Evolutionary conservation across 2,113 vertebrate genomes (phyloP), one percentile per base, ranked within the genome.

Genomic region (Lucifuga dentata): DNA sequence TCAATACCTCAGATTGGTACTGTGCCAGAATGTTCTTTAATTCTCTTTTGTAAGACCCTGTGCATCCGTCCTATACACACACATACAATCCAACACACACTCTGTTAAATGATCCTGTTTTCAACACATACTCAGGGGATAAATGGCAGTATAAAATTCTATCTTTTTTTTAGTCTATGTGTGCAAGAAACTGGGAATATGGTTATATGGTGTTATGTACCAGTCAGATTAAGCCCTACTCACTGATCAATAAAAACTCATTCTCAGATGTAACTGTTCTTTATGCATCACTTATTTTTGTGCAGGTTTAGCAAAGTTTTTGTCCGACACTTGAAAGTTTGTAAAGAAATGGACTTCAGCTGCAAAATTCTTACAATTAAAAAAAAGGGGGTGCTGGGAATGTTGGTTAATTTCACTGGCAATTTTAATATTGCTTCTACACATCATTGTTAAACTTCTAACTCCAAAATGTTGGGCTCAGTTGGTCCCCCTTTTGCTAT

Each of bases 71-170:
- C 23, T 13, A 15, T 68, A 38, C 41, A 8, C 63, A 24, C 24
- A 23, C 35, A n/a, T n/a, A n/a, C n/a, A n/a, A n/a, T n/a, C n/a
- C n/a, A n/a, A n/a, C n/a, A n/a, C n/a, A n/a, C n/a, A n/a, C n/a
- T n/a, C n/a, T n/a, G 35, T 70, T 51, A 43, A 26, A 62, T 24
- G 26, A 72, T 11, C 40, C 24, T 51, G n/a, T 26, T 46, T 29
- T 68, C 41, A 7, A 43, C 29, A 35, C 38, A 38, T 21, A 72
- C 81, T 88, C 74, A 81, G 84, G 80, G 62, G 45, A 71, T 53
- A 24, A 75, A 49, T 9, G 40, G 38, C 36, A 4, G 19, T 40
- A 9, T 23, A 32, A 48, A 41, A 10, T 19, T 41, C 17, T 8
- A 55, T 53, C 29, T 33, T 60, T 81, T 80, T 62, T 60, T 26